Evolutionary conservation across 2,113 vertebrate genomes (phyloP).

Genomic region (western clawed frog (Xenopus tropicalis)): DNA sequence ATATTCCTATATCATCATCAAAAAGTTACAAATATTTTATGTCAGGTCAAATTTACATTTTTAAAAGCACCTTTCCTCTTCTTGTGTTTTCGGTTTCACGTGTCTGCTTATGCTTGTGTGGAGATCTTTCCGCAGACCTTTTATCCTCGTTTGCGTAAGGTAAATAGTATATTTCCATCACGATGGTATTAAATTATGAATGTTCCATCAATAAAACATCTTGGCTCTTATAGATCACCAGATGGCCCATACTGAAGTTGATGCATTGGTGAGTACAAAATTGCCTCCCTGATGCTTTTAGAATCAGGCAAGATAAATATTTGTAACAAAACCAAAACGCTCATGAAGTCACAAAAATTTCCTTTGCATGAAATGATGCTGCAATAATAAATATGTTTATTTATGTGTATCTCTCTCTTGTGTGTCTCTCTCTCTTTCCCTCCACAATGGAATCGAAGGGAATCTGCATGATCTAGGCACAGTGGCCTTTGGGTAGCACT

Average conservation of each 20-base stretch:
- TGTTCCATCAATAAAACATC: constrained; percentile 41
- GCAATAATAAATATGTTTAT: neutral
- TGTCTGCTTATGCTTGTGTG: no score
- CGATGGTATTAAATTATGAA: constrained; percentile 39
- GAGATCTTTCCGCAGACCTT: neutral
- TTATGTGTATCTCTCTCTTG: no score
- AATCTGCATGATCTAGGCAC: no score
- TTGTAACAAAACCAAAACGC: constrained; percentile 29
- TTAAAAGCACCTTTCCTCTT: neutral
- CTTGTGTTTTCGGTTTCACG: no score
- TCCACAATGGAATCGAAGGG: no score
- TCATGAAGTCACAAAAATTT: constrained; percentile 20
- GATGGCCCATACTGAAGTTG: constrained; percentile 43
- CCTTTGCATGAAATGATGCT: constrained; percentile 6
- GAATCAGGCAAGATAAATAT: constrained; percentile 39
- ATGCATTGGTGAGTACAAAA: constrained; percentile 37
- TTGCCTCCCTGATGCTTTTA: constrained; percentile 40
- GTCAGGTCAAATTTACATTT: neutral
- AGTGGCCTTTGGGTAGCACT: no score
- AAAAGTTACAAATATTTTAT: neutral
- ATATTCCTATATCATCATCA: no score
- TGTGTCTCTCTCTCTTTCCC: no score
- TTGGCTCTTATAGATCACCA: constrained; percentile 41
- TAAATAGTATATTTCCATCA: constrained; percentile 25
- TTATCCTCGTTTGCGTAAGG: neutral